These are phyloP conservation scores for Helarctos malayanus DNA, from an alignment of 2,797 vertebrate genomes.

Conservation along the genomic window DNA sequence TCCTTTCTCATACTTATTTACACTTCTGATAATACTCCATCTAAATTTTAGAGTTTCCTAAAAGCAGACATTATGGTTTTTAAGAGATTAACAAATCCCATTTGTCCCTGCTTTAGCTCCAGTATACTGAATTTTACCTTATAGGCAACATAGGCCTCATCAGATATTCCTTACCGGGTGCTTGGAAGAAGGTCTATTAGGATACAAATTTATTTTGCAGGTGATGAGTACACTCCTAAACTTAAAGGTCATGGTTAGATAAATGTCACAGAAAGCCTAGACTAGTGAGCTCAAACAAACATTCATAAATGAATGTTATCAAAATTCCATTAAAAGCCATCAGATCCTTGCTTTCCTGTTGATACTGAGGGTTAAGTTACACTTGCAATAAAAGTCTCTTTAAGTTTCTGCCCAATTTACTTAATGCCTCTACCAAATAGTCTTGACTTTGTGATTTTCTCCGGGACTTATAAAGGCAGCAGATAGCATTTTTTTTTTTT, in stretches of 20 bases:
- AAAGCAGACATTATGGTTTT: background rate
- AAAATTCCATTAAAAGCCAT: conserved; percentile 44
- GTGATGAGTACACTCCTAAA: conserved; percentile 17
- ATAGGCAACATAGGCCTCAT: background rate
- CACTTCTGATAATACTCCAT: conserved; percentile 49
- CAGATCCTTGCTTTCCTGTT: conserved; percentile 15
- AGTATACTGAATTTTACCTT: background rate
- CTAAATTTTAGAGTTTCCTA: background rate
- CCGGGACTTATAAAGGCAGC: background rate
- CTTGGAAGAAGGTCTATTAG: conserved; percentile 1
- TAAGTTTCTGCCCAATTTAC: conserved; percentile 43
- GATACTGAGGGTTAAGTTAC: conserved; percentile 50
- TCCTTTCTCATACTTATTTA: conserved; percentile 6
- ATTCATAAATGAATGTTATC: conserved; percentile 64
- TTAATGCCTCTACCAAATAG: background rate
- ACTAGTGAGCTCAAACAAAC: conserved; percentile 44
- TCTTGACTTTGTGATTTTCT: conserved; percentile 49
- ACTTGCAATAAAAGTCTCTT: background rate
- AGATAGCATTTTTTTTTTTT: background rate
- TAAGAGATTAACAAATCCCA: background rate
- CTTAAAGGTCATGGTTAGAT: conserved; percentile 52
- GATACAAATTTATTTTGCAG: conserved; percentile 43
- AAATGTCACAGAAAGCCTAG: conserved; percentile 56
- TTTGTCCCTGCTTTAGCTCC: background rate
- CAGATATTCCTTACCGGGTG: background rate